Base-by-base conservation (phyloP, 1,140 invertebrate species). In the Chlorops oryzae region DNA sequence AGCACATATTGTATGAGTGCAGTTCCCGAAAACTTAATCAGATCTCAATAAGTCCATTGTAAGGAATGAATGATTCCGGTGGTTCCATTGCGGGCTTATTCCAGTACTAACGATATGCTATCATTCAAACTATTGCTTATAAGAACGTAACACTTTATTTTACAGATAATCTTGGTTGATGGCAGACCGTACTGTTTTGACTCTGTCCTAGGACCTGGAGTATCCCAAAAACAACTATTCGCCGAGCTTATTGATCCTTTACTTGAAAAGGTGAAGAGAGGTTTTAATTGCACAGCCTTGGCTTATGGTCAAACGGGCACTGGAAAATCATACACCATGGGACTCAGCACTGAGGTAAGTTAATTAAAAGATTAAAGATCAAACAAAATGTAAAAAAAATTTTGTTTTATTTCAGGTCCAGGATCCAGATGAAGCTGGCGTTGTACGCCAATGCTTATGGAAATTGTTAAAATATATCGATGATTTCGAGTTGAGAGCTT, bases 281-380 rank as follows among this genome's bases (percentile, higher is more conserved):
- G 81, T 3, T 81, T 80, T 51, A 81, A 82, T 74, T 86, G 85
- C 17, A 88, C 85, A n/a, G 85, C 86, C 47, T 82, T 88, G 63
- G 86, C 85, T 0, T 88, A 88, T 62, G 85, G 85, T 0, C 85
- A 87, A 70, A 88, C 85, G 1, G 86, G 85, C n/a, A 87, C 84
- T 3, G 84, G 83, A 6, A 87, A 87, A 73, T 87, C 86, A 0
- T 86, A 78, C 50, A 87, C 86, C 2, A 86, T 88, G 83, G 80
- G 85, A 81, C 18, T 88, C 86, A 61, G 84, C 86, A 47, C 87
- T 85, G 74, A 85, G 81, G 58, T 59, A 50, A 39, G 47, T 44
- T 3, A 3, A 22, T 24, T 28, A 1, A n/a, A 47, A 28, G 17
- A 21, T 12, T 2, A 22, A 13, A 18, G 40, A 38, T 24, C 21